A percentile compares a stretch with the other conserved stretches of the same genome.
Evolutionary conservation across 2,888 invertebrate genomes (phyloP).

Genomic region (Macrosiphum euphorbiae): DNA sequence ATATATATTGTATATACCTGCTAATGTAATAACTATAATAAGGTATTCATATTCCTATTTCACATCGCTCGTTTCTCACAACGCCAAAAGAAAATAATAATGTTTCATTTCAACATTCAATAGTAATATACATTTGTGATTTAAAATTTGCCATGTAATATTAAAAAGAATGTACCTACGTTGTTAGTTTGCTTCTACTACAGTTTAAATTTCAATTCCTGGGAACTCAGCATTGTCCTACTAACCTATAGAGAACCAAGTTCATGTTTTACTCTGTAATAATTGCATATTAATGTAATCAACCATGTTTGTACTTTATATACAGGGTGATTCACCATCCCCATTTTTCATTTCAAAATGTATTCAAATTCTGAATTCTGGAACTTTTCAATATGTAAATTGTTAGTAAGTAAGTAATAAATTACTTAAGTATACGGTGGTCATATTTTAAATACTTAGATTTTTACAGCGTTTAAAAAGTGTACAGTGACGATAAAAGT

Average conservation of each 20-base stretch:
- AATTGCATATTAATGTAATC: not conserved
- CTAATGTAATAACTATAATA: not conserved
- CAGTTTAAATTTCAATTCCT: slow-evolving; percentile 28
- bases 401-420: not conserved
- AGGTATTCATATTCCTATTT: not conserved
- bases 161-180: not conserved
- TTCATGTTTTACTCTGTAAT: slow-evolving; percentile 17
- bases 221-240: slow-evolving; percentile 30
- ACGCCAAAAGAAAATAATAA: not conserved
- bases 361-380: not conserved
- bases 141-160: not conserved
- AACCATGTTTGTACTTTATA: not conserved
- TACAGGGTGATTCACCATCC: not conserved
- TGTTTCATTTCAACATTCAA: not conserved
- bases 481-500: not conserved
- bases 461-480: not conserved
- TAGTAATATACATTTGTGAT: not conserved
- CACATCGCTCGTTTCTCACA: not conserved
- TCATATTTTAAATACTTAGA: not conserved
- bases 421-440: not conserved
- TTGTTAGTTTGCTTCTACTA: not conserved
- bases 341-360: not conserved
- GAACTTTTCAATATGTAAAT: not conserved
- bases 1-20: not conserved
- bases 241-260: slow-evolving; percentile 35